phyloP scores from a whole-genome alignment of 2,888 invertebrate genomes.

The Eupithecia inturbata region DNA sequence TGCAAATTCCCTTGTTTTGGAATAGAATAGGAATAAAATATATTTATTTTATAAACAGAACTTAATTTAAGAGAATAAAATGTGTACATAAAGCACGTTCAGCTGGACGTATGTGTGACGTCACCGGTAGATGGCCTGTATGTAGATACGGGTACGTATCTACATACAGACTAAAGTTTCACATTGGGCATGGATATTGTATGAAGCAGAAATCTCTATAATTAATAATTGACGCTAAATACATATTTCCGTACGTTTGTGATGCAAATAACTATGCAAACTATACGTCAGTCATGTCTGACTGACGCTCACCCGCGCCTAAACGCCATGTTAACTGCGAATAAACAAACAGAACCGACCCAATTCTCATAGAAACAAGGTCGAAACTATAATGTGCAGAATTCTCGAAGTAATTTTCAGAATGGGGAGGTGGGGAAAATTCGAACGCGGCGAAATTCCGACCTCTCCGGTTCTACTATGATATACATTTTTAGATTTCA shows the following conservation, averaged over 20 bases:
- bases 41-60: no score
- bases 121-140: no score
- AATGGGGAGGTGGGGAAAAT: not conserved
- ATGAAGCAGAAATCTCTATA: not conserved
- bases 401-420: not conserved
- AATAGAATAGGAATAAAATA: no score
- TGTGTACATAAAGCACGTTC: no score
- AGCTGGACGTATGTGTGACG: no score
- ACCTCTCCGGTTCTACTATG: not conserved
- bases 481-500: not conserved
- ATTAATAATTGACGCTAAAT: conserved; percentile 1
- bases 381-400: not conserved
- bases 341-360: conserved; percentile 14
- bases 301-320: conserved; percentile 28
- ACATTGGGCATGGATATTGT: no score
- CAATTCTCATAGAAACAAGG: not conserved
- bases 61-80: no score
- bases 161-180: no score
- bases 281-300: conserved; percentile 30
- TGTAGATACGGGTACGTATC: no score
- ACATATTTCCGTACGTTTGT: conserved; percentile 23
- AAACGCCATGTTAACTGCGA: conserved; percentile 24
- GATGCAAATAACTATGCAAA: conserved; percentile 30
- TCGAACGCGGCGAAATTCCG: not conserved
- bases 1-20: no score